Conservation (phyloP, 2,797 vertebrate genomes). For the Syngnathus acus region DNA sequence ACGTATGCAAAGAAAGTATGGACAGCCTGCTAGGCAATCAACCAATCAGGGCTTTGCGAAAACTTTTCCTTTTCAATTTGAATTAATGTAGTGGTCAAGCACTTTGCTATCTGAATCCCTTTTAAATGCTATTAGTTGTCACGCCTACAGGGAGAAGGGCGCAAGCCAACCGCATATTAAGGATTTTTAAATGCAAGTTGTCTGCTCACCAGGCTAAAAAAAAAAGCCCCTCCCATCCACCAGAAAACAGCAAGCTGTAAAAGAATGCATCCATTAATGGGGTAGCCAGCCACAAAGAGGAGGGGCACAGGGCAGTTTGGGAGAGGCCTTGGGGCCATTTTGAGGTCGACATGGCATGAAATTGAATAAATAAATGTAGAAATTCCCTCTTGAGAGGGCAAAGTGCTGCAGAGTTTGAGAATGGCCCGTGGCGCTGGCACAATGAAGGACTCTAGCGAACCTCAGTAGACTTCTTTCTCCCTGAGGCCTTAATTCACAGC, state of each 20-base stretch:
- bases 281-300: slow-evolving; percentile 47
- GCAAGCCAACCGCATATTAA: slow-evolving; percentile 48
- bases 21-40: neutral
- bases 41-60: neutral
- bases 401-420: slow-evolving; percentile 75
- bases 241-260: slow-evolving; percentile 53
- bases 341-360: slow-evolving; percentile 69
- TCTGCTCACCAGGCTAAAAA: slow-evolving; percentile 35
- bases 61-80: slow-evolving; percentile 11
- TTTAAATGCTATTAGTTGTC: slow-evolving; percentile 56
- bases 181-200: slow-evolving; percentile 35
- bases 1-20: too few species aligned
- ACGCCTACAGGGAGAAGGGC: slow-evolving; percentile 50
- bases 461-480: slow-evolving; percentile 52
- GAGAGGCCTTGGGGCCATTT: slow-evolving; percentile 63
- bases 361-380: slow-evolving; percentile 82
- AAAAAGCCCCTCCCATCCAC: slow-evolving; percentile 28
- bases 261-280: slow-evolving; percentile 57
- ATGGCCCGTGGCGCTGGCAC: slow-evolving; percentile 63
- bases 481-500: slow-evolving; percentile 76
- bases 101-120: slow-evolving; percentile 53
- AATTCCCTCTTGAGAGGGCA: slow-evolving; percentile 76
- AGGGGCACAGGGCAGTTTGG: slow-evolving; percentile 49
- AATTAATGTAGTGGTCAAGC: slow-evolving; percentile 36
- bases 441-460: slow-evolving; percentile 60